Evolutionary conservation across 2,797 vertebrate species (phyloP).

Genomic region (Syngnathus acus): DNA sequence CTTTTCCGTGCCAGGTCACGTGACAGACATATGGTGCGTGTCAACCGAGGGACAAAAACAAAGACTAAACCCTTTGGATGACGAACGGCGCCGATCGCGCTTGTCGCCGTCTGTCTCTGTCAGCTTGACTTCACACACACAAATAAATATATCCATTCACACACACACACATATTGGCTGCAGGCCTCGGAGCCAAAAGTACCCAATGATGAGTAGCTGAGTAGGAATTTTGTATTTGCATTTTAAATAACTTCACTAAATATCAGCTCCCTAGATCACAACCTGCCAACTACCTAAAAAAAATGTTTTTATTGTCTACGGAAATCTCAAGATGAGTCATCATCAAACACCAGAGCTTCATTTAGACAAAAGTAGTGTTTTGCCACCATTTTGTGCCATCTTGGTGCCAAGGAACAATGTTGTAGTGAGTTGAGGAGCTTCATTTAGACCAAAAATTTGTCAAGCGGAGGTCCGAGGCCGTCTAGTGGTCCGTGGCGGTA

Average conservation of each 20-base stretch:
- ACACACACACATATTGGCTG: slow-evolving; percentile 1
- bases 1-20: slow-evolving; percentile 15
- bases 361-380: no score
- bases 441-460: no score
- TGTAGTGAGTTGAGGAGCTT: no score
- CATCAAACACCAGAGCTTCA: no score
- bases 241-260: slow-evolving; percentile 1
- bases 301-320: neutral
- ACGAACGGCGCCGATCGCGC: slow-evolving; percentile 3
- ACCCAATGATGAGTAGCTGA: neutral
- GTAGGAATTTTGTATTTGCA: neutral
- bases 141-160: neutral
- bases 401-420: no score
- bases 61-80: slow-evolving; percentile 21
- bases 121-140: slow-evolving; percentile 10
- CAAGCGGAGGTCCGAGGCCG: no score
- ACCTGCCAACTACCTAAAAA: neutral
- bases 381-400: no score
- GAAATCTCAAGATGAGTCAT: no score
- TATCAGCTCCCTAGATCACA: neutral
- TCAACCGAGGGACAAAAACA: slow-evolving; percentile 21
- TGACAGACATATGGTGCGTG: slow-evolving; percentile 25
- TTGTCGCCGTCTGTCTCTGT: slow-evolving; percentile 20
- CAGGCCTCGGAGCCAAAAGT: slow-evolving; percentile 3
- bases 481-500: no score